Evolutionary conservation across 2,797 vertebrate genomes (phyloP).

Genomic region (Botia almorhae): DNA sequence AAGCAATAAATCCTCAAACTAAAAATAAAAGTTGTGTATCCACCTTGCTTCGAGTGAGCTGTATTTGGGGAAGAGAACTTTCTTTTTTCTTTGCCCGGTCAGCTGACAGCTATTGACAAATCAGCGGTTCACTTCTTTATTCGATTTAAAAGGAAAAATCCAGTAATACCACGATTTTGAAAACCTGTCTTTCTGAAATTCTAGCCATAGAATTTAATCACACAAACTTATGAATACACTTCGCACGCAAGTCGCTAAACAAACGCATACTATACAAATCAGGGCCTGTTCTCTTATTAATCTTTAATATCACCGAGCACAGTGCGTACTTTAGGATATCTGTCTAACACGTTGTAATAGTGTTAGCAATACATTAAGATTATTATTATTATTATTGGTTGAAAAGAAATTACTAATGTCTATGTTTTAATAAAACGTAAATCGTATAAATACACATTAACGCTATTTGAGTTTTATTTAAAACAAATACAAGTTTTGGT

Average conservation of each 20-base stretch:
- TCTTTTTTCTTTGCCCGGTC: constrained; percentile 29
- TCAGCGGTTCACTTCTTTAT: constrained; percentile 67
- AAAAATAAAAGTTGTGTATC: too few relatives aligned
- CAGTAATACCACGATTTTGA: constrained; percentile 35
- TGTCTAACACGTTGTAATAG: not conserved
- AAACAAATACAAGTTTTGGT: not conserved
- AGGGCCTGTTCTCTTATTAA: constrained; percentile 6
- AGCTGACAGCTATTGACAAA: constrained; percentile 61
- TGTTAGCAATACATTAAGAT: not conserved
- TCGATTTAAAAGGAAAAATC: constrained; percentile 65
- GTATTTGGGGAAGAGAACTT: constrained; percentile 37
- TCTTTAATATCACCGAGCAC: constrained; percentile 21
- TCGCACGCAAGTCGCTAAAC: constrained; percentile 42
- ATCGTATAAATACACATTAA: not conserved
- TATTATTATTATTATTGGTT: too few relatives aligned
- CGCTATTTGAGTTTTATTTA: not conserved
- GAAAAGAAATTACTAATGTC: too few relatives aligned
- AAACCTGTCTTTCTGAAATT: constrained; percentile 59
- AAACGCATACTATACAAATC: constrained; percentile 17
- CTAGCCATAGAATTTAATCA: constrained; percentile 58
- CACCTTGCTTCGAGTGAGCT: constrained; percentile 53
- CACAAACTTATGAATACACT: constrained; percentile 45
- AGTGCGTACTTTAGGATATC: not conserved
- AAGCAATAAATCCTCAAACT: too few relatives aligned
- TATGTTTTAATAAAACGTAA: too few relatives aligned